phyloP scores from a whole-genome alignment of 2,888 invertebrate genomes.

The Chalcosyrphus nemorum region DNA sequence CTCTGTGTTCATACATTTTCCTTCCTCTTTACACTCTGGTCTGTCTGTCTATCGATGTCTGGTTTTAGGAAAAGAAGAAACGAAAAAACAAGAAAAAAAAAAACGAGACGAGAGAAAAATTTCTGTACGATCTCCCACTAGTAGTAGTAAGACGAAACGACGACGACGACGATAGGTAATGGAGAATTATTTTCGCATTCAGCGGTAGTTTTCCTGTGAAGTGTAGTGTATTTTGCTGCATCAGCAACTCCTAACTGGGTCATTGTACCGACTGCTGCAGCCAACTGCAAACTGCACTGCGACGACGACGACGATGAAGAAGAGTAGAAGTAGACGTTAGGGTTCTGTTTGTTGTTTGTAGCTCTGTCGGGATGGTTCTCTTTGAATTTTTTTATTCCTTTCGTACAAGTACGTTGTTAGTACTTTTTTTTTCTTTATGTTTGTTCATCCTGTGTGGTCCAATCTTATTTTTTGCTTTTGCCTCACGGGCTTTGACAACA shows the following conservation, averaged over 20 bases:
- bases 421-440: not conserved
- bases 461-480: too few relatives aligned
- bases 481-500: not conserved
- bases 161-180: not conserved
- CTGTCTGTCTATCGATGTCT: not conserved
- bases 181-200: constrained; percentile 11
- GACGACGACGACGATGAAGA: not conserved
- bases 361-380: not conserved
- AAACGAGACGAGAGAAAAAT: not conserved
- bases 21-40: not conserved
- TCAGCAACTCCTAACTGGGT: constrained; percentile 65
- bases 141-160: not conserved
- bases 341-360: not conserved
- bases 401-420: too few relatives aligned
- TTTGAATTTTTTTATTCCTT: too few relatives aligned
- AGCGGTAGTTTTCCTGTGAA: constrained; percentile 1
- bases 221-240: constrained; percentile 28
- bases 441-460: constrained; percentile 46
- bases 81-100: not conserved
- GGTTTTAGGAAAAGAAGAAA: not conserved
- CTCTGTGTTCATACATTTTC: not conserved
- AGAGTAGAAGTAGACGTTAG: not conserved
- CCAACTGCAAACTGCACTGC: constrained; percentile 11
- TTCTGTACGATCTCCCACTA: not conserved
- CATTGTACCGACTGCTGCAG: constrained; percentile 49